Base-by-base conservation (phyloP, 2,888 invertebrate species). In the Isoperla grammatica region DNA sequence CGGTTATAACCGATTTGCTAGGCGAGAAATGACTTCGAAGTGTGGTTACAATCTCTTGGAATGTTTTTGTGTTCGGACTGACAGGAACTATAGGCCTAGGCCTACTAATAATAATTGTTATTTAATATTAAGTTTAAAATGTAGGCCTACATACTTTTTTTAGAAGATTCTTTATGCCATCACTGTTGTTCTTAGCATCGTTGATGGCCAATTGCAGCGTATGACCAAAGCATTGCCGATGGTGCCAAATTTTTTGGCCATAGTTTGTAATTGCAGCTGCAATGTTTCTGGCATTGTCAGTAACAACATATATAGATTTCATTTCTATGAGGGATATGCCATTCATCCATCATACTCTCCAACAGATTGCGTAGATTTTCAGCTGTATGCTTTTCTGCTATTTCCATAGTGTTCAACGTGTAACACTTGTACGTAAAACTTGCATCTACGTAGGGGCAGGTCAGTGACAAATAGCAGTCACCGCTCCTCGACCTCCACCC, bases 281-380 rank as follows among this genome's bases (percentile, higher is more conserved):
- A 29, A 49, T 49, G 35, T 49, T 49, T 29, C 49, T 49, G 11
- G 49, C 49, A 35, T 49, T 49, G 29, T 49, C 49, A n/a, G 49
- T 49, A n/a, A 49, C 49, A 29, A 49, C 13, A 29, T 49, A 49
- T 23, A 49, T 49, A 15, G 23, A 3, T 29, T 6, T 29, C 20
- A 8, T 29, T 49, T 23, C 35, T 23, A n/a, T 49, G 49, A n/a
- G 49, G 49, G 15, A 49, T 23, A 19, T 48, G 19, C 48, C 48
- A 48, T n/a, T 48, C 48, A 22, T 48, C 48, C 19, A 48, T 19
- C 48, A 48, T 48, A 20, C 8, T 13, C 23, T 20, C 48, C 19
- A 48, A 20, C 20, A 20, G 20, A 11, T 15, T 49, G n/a, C 49
- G 23, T 13, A 49, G 29, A 49, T 49, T 49, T 12, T 23, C 49